Evolutionary conservation across 1,140 invertebrate species (phyloP).

Genomic region (Bombus cullumanus): DNA sequence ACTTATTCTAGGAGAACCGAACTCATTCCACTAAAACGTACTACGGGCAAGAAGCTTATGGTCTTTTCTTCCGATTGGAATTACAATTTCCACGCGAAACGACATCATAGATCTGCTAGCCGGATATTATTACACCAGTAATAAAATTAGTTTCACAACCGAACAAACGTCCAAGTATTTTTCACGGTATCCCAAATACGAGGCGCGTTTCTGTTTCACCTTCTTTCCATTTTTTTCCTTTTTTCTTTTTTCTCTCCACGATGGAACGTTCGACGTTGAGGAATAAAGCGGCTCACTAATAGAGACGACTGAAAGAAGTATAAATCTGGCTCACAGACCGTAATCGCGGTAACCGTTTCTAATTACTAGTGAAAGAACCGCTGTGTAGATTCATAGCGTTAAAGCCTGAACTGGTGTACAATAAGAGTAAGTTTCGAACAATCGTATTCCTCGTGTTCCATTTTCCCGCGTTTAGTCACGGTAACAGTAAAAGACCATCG

Average conservation of each 20-base stretch:
- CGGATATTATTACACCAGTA: conserved; percentile 28
- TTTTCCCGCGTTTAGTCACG: conserved; percentile 8
- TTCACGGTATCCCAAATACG: conserved; percentile 19
- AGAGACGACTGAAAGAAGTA: conserved; percentile 20
- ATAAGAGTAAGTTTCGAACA: conserved; percentile 8
- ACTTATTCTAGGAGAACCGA: conserved; percentile 34
- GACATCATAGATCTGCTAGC: neutral
- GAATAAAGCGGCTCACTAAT: conserved; percentile 7
- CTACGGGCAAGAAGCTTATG: conserved; percentile 23
- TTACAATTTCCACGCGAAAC: conserved; percentile 40
- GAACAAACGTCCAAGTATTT: conserved; percentile 6
- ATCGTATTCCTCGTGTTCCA: conserved; percentile 12
- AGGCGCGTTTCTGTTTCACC: neutral
- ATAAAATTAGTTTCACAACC: conserved; percentile 59
- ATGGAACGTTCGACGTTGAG: conserved; percentile 15
- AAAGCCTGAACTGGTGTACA: neutral
- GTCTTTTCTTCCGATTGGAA: conserved; percentile 39
- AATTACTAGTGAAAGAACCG: conserved; percentile 26
- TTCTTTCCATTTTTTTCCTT: neutral
- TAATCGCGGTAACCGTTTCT: conserved; percentile 31
- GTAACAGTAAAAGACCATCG: neutral
- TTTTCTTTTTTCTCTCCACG: neutral
- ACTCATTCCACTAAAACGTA: conserved; percentile 51
- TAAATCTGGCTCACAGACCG: neutral
- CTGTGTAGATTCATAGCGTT: conserved; percentile 16